Base-by-base conservation (phyloP, 1,140 invertebrate species). In the Thereuonema tuberculata region DNA sequence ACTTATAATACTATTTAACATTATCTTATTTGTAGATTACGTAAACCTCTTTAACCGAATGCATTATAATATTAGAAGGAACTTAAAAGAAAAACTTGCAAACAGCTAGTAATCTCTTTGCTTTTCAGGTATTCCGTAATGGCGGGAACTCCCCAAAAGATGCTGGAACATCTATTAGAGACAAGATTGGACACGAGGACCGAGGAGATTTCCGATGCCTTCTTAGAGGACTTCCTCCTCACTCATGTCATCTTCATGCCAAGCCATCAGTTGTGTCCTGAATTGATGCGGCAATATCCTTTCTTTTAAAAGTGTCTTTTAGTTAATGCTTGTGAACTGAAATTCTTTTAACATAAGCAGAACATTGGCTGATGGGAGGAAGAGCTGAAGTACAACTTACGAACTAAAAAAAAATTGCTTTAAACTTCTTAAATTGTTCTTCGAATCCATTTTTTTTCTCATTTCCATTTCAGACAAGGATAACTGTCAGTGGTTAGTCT, bases 241-340 rank as follows among this genome's bases (percentile, higher is more conserved):
- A 92, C 89, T n/a, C 85, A 92, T 70, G 84, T 88, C 56, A 84
- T 91, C 53, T 92, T 87, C 72, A 86, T 92, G 80, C 84, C 86
- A 15, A 83, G 81, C 54, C 81, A 85, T 61, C 79, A 85, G 63
- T 75, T 92, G 53, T 84, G 87, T 68, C 80, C 82, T 47, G 83
- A 86, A 70, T 76, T 92, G 46, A 79, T 83, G 64, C 84, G 79
- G 77, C 80, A 84, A 82, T 86, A 84, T 84, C 82, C 82, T 82
- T 83, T 69, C 81, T 76, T 61, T 64, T 59, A 63, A 50, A 52
- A 20, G 9, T 54, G 43, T 24, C 9, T 9, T 9, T 3, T 58
- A 14, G 29, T 58, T 48, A 12, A 58, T 46, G 3, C 25, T 20
- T 12, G n/a, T n/a, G n/a, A n/a, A n/a, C n/a, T n/a, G n/a, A 52